phyloP scores from a whole-genome alignment of 2,888 invertebrate species.

The Tromatobia lineatoria region DNA sequence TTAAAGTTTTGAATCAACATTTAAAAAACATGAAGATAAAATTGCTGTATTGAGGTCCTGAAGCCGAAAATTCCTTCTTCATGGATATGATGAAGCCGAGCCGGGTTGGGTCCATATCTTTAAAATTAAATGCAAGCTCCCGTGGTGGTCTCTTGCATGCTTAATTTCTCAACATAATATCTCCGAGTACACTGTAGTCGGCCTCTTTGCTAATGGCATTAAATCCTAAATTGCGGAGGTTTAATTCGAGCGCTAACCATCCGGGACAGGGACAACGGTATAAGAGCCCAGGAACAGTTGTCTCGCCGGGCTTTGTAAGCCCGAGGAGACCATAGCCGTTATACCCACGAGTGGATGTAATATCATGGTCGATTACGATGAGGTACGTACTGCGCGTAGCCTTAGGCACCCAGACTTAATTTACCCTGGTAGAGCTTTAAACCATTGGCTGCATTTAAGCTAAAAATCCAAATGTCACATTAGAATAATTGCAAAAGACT shows the following conservation, averaged over 20 bases:
- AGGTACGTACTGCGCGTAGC: constrained; percentile 31
- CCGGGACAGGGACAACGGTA: constrained; percentile 55
- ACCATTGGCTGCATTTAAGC: background rate
- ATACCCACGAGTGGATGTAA: constrained; percentile 56
- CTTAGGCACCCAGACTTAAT: constrained; percentile 13
- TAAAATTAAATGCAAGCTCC: constrained; percentile 54
- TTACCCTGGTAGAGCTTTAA: constrained; percentile 11
- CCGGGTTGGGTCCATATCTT: constrained; percentile 10
- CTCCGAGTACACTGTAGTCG: constrained; percentile 23
- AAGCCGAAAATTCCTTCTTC: background rate
- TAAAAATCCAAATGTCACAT: background rate
- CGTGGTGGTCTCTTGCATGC: constrained; percentile 17
- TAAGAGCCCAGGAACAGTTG: constrained; percentile 11
- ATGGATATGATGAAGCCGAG: background rate
- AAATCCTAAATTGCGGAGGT: constrained; percentile 65
- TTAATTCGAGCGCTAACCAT: constrained; percentile 67
- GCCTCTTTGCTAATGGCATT: constrained; percentile 64
- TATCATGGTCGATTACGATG: constrained; percentile 63
- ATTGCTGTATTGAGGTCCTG: background rate
- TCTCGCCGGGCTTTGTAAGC: constrained; percentile 42
- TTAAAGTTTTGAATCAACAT: background rate
- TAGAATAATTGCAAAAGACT: background rate
- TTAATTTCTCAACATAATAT: constrained; percentile 1
- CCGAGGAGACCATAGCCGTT: constrained; percentile 43
- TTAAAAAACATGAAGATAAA: background rate